Conservation (phyloP, 1,140 invertebrate genomes). For the Eufriesea mexicana region DNA sequence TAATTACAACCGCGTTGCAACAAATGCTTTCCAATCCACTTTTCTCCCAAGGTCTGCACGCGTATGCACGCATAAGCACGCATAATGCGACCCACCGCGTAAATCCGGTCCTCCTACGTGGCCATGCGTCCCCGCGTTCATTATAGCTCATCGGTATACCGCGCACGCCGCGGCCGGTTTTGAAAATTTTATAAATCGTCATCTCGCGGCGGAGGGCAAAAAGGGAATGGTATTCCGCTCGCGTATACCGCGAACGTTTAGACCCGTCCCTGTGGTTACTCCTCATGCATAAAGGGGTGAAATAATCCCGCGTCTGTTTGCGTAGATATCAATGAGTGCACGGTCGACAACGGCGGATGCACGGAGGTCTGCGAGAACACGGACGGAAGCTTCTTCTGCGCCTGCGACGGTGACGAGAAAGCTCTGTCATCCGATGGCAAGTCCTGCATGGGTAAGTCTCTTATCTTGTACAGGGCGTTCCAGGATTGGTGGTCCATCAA, state of each 20-base stretch:
- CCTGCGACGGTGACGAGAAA: conserved; percentile 82
- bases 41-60: not conserved
- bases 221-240: not conserved
- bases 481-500: not conserved
- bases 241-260: not conserved
- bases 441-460: conserved; percentile 76
- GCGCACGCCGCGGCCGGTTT: not conserved
- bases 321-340: conserved; percentile 88
- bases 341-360: conserved; percentile 86
- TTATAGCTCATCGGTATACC: not conserved
- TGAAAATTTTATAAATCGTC: conserved; percentile 35
- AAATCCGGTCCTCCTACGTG: too few relatives aligned
- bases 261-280: not conserved
- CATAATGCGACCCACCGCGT: not conserved
- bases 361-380: conserved; percentile 87
- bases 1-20: not conserved
- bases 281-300: not conserved
- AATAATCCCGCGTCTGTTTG: not conserved
- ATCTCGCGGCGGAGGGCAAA: too few relatives aligned
- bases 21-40: not conserved
- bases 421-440: conserved; percentile 76
- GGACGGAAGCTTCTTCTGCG: conserved; percentile 85
- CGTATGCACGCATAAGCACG: not conserved
- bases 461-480: not conserved
- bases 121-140: not conserved